phyloP scores from a whole-genome alignment of 2,888 invertebrate species.

The Aleiodes leptofemur region DNA sequence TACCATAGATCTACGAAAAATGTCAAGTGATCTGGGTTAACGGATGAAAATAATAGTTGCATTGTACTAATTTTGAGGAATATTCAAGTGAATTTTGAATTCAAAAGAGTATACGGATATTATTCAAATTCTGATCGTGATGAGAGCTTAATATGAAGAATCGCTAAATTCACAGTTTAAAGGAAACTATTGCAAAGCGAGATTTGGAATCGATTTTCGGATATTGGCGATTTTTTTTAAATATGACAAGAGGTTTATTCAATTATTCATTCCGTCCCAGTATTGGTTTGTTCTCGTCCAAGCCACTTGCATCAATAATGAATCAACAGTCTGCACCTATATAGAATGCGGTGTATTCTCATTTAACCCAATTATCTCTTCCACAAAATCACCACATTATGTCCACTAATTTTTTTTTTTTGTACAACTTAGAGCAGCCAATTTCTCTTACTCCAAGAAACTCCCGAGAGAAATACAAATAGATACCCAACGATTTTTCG shows the following conservation, averaged over 20 bases:
- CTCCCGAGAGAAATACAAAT: constrained; percentile 37
- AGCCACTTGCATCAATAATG: constrained; percentile 9
- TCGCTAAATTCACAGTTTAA: too few relatives aligned
- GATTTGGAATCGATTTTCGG: too few relatives aligned
- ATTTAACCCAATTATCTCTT: constrained; percentile 4
- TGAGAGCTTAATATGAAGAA: too few relatives aligned
- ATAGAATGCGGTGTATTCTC: neutral
- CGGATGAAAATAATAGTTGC: constrained; percentile 68
- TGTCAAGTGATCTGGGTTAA: constrained; percentile 69
- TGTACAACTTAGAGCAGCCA: constrained; percentile 7
- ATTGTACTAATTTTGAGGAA: constrained; percentile 66
- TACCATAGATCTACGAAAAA: constrained; percentile 44
- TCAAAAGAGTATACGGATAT: too few relatives aligned
- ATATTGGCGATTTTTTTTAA: too few relatives aligned
- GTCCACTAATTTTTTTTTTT: constrained; percentile 10
- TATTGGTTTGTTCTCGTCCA: neutral
- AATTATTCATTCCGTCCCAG: neutral
- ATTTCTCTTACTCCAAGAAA: constrained; percentile 14
- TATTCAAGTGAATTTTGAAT: neutral
- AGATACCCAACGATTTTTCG: constrained; percentile 44
- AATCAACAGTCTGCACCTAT: neutral
- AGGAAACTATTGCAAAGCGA: too few relatives aligned
- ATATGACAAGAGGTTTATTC: too few relatives aligned
- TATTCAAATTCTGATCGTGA: too few relatives aligned
- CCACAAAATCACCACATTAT: constrained; percentile 26